Base-by-base conservation (phyloP, 2,797 vertebrate genomes). In the Hippocampus kuda region DNA sequence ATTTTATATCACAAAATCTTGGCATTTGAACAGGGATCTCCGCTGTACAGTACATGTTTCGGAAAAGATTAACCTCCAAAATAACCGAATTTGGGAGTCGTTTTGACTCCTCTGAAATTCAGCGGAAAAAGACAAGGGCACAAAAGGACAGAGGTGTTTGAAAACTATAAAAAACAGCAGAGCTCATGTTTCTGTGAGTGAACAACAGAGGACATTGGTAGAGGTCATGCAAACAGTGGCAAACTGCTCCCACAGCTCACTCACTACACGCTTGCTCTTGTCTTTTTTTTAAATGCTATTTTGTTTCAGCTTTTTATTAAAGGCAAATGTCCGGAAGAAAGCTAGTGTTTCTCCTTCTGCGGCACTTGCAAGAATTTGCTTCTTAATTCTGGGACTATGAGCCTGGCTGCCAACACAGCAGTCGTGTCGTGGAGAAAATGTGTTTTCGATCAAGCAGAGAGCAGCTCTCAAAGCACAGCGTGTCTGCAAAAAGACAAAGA, bases 391-490 rank as follows among this genome's bases (percentile, higher is more conserved):
- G 72, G 73, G 62, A 62, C 73, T 59, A 76, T 81, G 79, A 76
- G 75, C 49, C 51, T 16, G 24, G 64, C 73, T 74, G 85, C 80
- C 78, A 81, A 60, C 76, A 75, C 70, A 38, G 73, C 77, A 78
- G 76, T 61, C 67, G 68, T 48, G 51, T 41, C 63, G 76, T 75
- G 34, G 60, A 79, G 69, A 77, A 86, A 86, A 88, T 85, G 81
- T 85, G 88, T 85, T 89, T 90, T 74, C 82, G 79, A 88, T 87
- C 79, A 86, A 79, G 75, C 75, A 68, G 72, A 54, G 78, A 72
- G 74, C 72, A 70, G 78, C 63, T 68, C 66, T 71, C 70, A 81
- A 67, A 83, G 74, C 64, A 68, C 68, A 2, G 72, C 70, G 69
- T 71, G 75, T 27, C 60, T 78, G 69, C 61, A 67, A 6, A 48